Evolutionary conservation across 2,113 vertebrate species (phyloP).

Genomic region (Phylloscopus whistleri): DNA sequence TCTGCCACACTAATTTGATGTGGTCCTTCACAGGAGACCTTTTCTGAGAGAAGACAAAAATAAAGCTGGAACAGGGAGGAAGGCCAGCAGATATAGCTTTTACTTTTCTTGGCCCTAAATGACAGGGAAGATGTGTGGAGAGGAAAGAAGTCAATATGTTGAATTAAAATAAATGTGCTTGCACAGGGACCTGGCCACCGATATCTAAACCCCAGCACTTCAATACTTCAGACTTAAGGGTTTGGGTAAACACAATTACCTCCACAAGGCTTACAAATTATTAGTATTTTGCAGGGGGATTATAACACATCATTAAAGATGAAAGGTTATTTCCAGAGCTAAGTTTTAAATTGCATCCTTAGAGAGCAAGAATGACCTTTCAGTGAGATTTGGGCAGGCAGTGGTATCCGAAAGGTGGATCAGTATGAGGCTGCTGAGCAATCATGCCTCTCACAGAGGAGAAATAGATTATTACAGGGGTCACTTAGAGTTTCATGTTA

Average conservation of each 20-base stretch:
- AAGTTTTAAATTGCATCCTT: neutral
- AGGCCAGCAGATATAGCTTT: neutral
- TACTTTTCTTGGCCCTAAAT: neutral
- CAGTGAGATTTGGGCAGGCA: neutral
- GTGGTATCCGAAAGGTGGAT: neutral
- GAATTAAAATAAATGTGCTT: neutral
- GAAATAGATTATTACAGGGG: neutral
- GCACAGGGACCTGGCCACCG: neutral
- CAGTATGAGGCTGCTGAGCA: neutral
- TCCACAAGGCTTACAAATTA: neutral
- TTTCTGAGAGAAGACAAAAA: neutral
- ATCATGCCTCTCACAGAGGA: fast-evolving
- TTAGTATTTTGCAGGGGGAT: neutral
- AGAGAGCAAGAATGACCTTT: neutral
- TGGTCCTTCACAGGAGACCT: neutral
- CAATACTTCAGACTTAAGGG: neutral
- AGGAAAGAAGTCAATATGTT: neutral
- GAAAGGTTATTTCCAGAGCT: neutral
- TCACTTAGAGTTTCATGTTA: neutral
- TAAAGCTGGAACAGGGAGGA: neutral
- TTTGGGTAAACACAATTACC: neutral
- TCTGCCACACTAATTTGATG: neutral
- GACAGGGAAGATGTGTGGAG: neutral
- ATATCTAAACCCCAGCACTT: neutral
- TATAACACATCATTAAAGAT: neutral